Evolutionary conservation across 2,113 vertebrate species (phyloP), one percentile per base, ranked within the genome.

Genomic region (Trematomus loennbergii): DNA sequence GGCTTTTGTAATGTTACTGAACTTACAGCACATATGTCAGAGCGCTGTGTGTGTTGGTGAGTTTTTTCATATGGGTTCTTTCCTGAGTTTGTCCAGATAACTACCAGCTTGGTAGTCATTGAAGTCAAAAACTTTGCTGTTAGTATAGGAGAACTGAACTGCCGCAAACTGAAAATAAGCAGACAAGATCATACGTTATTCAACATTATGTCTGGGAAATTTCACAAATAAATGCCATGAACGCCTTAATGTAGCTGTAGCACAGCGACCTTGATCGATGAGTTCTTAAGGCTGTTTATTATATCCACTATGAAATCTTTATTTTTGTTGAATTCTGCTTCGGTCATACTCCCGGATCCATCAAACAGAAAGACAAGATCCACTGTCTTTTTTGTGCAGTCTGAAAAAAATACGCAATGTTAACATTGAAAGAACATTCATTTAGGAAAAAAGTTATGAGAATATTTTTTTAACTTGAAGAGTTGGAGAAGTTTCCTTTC

Each of bases 301-400:
- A 96, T 94, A 0, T 93, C 79, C 55, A 3, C 8, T 62, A 97
- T 97, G 83, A 97, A 97, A 0, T 82, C 10, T 90, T 96, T 90
- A 68, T 95, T 96, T 61, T 85, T 73, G 0, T 78, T 0, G 75
- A 97, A 97, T 2, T 97, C 94, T 0, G 0, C 0, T 5, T 0
- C 0, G 0, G 3, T 67, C 93, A 97, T 86, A 85, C 96, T 96
- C 5, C 0, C 0, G 0, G 96, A 97, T 9, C 96, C 96, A 9
- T 97, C 96, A 15, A 97, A 96, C 4, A 97, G 91, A 89, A 97
- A 97, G 0, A 96, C 95, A 2, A 97, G 92, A 69, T 97, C 94
- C 8, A 96, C 95, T 0, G 86, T 88, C 71, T 93, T 90, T 82
- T 96, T 95, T 16, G 91, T 92, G 77, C 96, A 97, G 0, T 94